These are phyloP conservation scores for Cyclura pinguis DNA, from an alignment of 2,797 vertebrate species.

Conservation along the genomic window DNA sequence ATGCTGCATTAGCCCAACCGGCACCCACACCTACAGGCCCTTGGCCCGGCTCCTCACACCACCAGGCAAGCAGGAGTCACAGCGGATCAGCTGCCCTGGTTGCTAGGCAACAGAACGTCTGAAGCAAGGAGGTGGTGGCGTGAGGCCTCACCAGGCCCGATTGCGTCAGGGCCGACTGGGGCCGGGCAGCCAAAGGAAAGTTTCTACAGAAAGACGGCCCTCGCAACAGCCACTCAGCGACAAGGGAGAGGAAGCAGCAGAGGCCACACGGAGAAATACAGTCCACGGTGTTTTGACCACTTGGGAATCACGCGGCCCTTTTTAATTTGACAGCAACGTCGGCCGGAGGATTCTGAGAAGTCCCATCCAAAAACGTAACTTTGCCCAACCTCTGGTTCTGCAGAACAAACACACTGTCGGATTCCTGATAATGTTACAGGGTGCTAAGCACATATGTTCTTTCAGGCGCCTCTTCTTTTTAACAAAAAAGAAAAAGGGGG, in stretches of 20 bases:
- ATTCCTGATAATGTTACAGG: background rate
- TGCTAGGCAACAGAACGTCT: background rate
- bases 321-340: too few species aligned
- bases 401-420: too few species aligned
- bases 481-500: too few species aligned
- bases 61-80: background rate
- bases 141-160: background rate
- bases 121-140: background rate
- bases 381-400: background rate
- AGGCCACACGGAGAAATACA: too few species aligned
- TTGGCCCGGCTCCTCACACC: slow-evolving; percentile 5
- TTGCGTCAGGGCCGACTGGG: background rate
- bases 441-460: too few species aligned
- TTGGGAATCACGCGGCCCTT: background rate
- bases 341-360: too few species aligned
- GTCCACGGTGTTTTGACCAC: background rate
- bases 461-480: too few species aligned
- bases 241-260: background rate
- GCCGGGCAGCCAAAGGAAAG: background rate
- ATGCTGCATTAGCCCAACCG: background rate
- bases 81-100: background rate
- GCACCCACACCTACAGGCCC: background rate
- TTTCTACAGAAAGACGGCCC: background rate
- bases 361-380: too few species aligned
- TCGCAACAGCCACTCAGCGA: background rate